Conservation (phyloP, 2,113 vertebrate genomes). For the Dicerorhinus sumatrensis region DNA sequence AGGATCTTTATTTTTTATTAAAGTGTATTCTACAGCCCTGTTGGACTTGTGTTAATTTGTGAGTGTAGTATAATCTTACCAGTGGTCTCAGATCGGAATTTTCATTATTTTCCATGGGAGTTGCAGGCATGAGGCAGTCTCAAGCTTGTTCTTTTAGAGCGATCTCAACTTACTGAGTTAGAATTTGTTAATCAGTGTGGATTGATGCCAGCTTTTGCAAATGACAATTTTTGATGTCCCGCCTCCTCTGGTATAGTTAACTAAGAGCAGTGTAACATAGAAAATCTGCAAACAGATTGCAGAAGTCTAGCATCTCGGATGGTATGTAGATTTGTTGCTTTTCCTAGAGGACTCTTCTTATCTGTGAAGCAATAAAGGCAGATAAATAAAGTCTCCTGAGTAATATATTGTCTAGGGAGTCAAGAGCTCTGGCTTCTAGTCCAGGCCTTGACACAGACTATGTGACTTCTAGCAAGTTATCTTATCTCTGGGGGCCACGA, state of each 20-base stretch:
- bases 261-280: not conserved
- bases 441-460: slow-evolving; percentile 37
- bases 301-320: slow-evolving; percentile 57
- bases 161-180: slow-evolving; percentile 51
- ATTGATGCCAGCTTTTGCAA: slow-evolving; percentile 67
- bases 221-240: slow-evolving; percentile 56
- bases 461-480: slow-evolving; percentile 48
- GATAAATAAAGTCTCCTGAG: slow-evolving; percentile 53
- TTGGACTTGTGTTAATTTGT: slow-evolving; percentile 38
- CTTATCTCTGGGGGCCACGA: slow-evolving; percentile 5
- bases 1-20: slow-evolving; percentile 18
- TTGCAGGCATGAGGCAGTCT: slow-evolving; percentile 15
- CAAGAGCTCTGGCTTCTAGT: slow-evolving; percentile 46
- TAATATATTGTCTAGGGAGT: slow-evolving; percentile 50
- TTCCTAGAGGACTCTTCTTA: slow-evolving; percentile 57
- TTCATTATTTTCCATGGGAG: slow-evolving; percentile 53
- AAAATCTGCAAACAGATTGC: slow-evolving; percentile 77
- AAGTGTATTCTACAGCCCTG: not conserved
- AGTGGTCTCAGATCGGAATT: slow-evolving; percentile 55
- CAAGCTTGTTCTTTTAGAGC: slow-evolving; percentile 56
- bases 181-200: slow-evolving; percentile 44
- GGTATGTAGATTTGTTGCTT: slow-evolving; percentile 66
- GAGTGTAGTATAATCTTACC: slow-evolving; percentile 46
- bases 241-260: slow-evolving; percentile 41
- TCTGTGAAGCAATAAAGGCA: slow-evolving; percentile 58